Evolutionary conservation across 2,797 vertebrate species (phyloP).

Genomic region (Enteromius paludinosus): DNA sequence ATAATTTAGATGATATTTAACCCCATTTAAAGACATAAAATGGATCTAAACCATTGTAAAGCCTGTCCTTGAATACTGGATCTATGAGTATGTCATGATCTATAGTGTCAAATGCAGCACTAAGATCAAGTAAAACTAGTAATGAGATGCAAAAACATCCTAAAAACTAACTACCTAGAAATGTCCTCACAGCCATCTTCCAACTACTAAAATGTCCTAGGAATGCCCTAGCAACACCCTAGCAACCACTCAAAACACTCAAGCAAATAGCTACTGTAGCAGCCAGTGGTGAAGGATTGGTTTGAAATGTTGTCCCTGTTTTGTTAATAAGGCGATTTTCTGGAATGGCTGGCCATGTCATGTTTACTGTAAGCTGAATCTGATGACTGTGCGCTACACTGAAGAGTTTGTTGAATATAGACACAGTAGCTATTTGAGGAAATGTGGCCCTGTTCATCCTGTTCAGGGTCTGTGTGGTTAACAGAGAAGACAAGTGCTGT

Average conservation of each 20-base stretch:
- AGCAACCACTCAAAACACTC: neutral
- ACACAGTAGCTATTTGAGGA: constrained; percentile 5
- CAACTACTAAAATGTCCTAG: neutral
- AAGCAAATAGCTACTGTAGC: no score
- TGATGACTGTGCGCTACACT: neutral
- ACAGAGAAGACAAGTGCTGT: neutral
- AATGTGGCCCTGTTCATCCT: neutral
- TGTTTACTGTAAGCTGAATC: constrained; percentile 28
- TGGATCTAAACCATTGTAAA: no score
- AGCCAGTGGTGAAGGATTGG: neutral
- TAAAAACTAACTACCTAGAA: no score
- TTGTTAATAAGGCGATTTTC: neutral
- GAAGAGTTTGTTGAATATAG: constrained; percentile 14
- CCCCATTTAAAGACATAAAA: no score
- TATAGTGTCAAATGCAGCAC: no score
- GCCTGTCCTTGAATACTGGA: no score
- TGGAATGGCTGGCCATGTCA: neutral
- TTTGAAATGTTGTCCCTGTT: neutral
- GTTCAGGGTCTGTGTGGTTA: neutral
- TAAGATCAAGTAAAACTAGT: no score
- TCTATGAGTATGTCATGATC: no score
- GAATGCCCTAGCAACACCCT: neutral
- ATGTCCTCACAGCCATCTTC: neutral
- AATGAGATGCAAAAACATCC: neutral
- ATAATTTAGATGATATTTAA: no score